These are phyloP conservation scores for Ranitomeya variabilis DNA, from an alignment of 2,113 vertebrate genomes.

Conservation along the genomic window DNA sequence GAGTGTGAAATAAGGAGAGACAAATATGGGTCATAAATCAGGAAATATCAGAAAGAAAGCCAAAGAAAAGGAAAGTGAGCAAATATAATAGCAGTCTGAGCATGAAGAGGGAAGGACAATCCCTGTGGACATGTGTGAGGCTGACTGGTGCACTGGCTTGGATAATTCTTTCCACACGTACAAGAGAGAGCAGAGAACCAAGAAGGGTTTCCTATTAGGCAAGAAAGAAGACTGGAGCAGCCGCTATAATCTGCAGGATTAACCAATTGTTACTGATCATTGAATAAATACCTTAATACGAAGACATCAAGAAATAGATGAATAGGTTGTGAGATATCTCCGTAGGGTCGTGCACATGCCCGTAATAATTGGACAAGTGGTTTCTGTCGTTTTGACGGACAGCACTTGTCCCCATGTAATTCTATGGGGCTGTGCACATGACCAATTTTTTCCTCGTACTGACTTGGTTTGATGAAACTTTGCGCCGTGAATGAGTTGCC, in stretches of 20 bases:
- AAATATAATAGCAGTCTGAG: slow-evolving; percentile 24
- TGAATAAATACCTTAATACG: slow-evolving; percentile 7
- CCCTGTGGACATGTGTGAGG: slow-evolving; percentile 27
- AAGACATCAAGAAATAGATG: neutral
- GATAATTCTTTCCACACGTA: slow-evolving; percentile 37
- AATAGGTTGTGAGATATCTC: neutral
- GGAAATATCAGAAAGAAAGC: neutral
- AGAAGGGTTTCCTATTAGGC: neutral
- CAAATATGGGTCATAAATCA: slow-evolving; percentile 33
- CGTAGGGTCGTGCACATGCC: no score
- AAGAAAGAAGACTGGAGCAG: neutral
- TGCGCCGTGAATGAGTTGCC: no score
- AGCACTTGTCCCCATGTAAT: no score
- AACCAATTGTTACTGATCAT: slow-evolving; percentile 5
- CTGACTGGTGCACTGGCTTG: slow-evolving; percentile 33
- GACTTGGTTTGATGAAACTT: no score
- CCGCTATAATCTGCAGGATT: slow-evolving; percentile 7
- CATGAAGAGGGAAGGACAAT: neutral
- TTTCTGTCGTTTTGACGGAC: no score
- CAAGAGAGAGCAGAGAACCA: neutral
- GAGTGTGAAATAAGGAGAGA: slow-evolving; percentile 11
- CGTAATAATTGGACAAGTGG: no score
- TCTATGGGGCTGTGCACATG: no score
- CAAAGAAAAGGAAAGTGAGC: slow-evolving; percentile 23
- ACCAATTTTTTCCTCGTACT: no score